phyloP scores from a whole-genome alignment of 2,113 vertebrate genomes.

The Cinclus cinclus region DNA sequence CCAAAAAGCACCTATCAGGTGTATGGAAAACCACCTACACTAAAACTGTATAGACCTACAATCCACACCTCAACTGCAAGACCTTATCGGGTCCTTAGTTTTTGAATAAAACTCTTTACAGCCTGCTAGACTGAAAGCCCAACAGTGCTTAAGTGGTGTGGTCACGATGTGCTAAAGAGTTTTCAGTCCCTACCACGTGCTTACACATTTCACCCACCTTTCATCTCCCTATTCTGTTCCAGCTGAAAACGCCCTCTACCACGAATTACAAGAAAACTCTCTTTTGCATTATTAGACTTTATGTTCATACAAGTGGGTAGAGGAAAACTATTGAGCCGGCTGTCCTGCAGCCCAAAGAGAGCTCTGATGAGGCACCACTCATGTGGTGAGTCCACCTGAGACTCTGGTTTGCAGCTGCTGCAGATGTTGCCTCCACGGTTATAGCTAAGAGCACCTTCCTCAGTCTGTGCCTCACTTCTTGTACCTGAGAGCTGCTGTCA shows the following conservation, averaged over 20 bases:
- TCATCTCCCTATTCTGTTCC: not conserved
- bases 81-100: not conserved
- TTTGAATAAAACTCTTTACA: not conserved
- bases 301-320: not conserved
- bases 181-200: too few species aligned
- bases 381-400: not conserved
- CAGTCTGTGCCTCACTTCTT: not conserved
- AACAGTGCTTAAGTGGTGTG: not conserved
- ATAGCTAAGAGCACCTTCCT: not conserved
- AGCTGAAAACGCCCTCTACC: not conserved
- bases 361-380: not conserved
- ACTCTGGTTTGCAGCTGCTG: not conserved
- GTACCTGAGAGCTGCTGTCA: not conserved
- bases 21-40: not conserved
- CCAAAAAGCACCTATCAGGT: not conserved
- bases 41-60: not conserved
- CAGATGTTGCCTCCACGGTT: not conserved
- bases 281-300: not conserved
- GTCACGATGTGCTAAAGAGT: not conserved
- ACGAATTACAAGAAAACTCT: not conserved
- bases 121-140: not conserved
- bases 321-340: not conserved
- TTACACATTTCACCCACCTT: not conserved
- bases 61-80: not conserved
- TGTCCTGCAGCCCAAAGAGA: not conserved